Evolutionary conservation across 2,113 vertebrate species (phyloP), one percentile per base, ranked within the genome.

Genomic region (Camelus dromedarius): DNA sequence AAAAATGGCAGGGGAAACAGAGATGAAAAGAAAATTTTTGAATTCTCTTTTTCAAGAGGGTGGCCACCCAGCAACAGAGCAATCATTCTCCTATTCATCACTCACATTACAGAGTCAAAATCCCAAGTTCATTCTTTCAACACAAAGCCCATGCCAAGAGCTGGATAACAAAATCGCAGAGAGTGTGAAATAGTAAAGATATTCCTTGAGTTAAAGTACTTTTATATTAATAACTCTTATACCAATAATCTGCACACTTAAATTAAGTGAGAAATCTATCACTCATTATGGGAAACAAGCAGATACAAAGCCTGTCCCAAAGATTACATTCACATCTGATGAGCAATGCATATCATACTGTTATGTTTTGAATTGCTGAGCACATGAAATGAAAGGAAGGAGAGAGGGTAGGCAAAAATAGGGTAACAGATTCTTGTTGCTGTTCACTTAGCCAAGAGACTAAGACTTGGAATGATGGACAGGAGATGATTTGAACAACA

Each of bases 181-280:
- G 62, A 75, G 9, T 81, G 28, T 82, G 42, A 95, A 87, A 54
- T 20, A 58, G 46, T 72, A 58, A 20, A 67, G 72, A 46, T 76
- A 77, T 72, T 82, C 67, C 32, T 81, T 85, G 24, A 95, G 52
- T 66, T 12, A 19, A 75, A 80, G 16, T 58, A 22, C 38, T 97
- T 81, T 91, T 93, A 69, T 69, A 52, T 76, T 54, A 91, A 76
- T 86, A 86, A 52, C 12, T 26, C 26, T 82, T 89, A 77, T 77
- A 81, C 22, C 14, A 79, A 75, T 64, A 64, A n/a, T 80, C 54
- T 89, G 18, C 81, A 26, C 16, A 64, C 15, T 11, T 73, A 35
- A 83, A 69, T 86, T 81, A 79, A 52, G 13, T 87, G 42, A 88
- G 60, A 76, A 92, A 62, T 42, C 56, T 66, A 32, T 66, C 46